Evolutionary conservation across 2,113 vertebrate species (phyloP), one percentile per base, ranked within the genome.

Genomic region (Amphiprion percula): DNA sequence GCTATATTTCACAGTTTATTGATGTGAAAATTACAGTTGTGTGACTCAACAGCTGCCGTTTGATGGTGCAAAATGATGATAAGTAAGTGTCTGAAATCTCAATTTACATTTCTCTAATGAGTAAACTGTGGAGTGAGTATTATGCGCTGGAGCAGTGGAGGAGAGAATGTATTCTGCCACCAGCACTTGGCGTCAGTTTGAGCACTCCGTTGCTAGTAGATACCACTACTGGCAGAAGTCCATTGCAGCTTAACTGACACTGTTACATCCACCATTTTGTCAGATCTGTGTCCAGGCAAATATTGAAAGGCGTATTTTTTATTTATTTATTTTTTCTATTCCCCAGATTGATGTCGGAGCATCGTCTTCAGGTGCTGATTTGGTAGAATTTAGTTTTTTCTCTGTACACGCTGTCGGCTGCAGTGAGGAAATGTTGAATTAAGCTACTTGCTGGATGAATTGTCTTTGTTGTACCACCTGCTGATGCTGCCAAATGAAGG

Each of bases 1-100:
- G 67, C 37, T 44, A 55, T 56, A 55, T 56, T 68, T 12, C 23
- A 44, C 23, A 56, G 53, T 56, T 68, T 56, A 28, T 68, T 26
- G 52, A 68, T 44, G 67, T 28, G 23, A 68, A 28, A 2, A n/a
- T 55, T 50, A 50, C 49, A 50, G 49, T 19, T 50, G 49, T 50
- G 49, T 50, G 17, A 7, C 17, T 50, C 49, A 50, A 50, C 7
- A 6, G 49, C 49, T n/a, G 49, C 7, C 49, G 19, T 19, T 37
- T 50, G 49, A 50, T 19, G 49, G 17, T 50, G 19, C 17, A n/a
- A 50, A 50, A 26, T 24, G 10, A 5, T 24, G 53, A 55, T 55
- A 14, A 55, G 23, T 55, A 26, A 14, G 21, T 26, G 53, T 23
- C 11, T 55, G 21, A 50, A 50, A 50, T n/a, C 17, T 50, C 49